Evolutionary conservation across 2,888 invertebrate genomes (phyloP).

Genomic region (Sycophila texana): DNA sequence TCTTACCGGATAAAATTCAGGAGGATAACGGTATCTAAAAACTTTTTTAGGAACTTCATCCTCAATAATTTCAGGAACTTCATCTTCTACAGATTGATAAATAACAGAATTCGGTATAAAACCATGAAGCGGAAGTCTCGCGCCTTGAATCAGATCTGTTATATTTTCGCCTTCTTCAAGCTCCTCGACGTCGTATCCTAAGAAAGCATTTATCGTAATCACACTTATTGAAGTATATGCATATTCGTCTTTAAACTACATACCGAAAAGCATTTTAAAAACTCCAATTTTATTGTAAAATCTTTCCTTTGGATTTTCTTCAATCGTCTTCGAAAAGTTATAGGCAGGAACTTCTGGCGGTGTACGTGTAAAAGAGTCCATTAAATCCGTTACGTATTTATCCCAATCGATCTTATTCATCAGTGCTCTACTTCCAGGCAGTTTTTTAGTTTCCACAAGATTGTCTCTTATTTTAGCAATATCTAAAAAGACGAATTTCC

Average conservation of each 20-base stretch:
- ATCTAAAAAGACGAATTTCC: slow-evolving; percentile 54
- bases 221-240: not conserved
- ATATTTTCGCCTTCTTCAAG: slow-evolving; percentile 45
- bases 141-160: slow-evolving; percentile 42
- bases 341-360: slow-evolving; percentile 25
- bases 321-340: slow-evolving; percentile 55
- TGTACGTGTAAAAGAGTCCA: slow-evolving; percentile 22
- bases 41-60: slow-evolving; percentile 12
- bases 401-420: slow-evolving; percentile 62
- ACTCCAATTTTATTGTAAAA: slow-evolving; percentile 57
- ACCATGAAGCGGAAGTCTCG: slow-evolving; percentile 55
- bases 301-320: slow-evolving; percentile 50
- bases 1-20: slow-evolving; percentile 54
- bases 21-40: slow-evolving; percentile 57
- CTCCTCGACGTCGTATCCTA: slow-evolving; percentile 57
- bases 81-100: slow-evolving; percentile 46
- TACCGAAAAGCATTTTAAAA: slow-evolving; percentile 61
- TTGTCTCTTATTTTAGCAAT: slow-evolving; percentile 60
- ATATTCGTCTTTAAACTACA: not conserved
- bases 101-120: slow-evolving; percentile 64
- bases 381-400: slow-evolving; percentile 59
- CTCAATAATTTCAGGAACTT: not conserved
- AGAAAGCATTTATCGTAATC: not conserved
- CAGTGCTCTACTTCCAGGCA: slow-evolving; percentile 54
- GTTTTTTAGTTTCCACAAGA: slow-evolving; percentile 53